phyloP scores from a whole-genome alignment of 2,888 invertebrate genomes.

The Sarcophaga subvicina region DNA sequence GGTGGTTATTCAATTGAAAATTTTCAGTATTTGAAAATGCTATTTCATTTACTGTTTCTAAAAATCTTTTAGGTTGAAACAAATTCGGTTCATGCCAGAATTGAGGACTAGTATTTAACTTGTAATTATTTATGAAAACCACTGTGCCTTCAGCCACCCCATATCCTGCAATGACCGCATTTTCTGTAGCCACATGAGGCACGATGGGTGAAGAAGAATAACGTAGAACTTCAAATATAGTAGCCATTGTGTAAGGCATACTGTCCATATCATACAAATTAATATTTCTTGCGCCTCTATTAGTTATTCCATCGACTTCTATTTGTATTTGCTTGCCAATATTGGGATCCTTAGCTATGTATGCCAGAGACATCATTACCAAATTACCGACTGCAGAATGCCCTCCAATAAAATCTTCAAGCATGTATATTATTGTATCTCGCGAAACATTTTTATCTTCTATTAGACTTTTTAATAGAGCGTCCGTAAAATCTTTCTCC shows the following conservation, averaged over 20 bases:
- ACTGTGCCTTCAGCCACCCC: conserved; percentile 89
- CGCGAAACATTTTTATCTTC: conserved; percentile 86
- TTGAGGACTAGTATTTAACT: conserved; percentile 87
- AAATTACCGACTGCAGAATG: conserved; percentile 94
- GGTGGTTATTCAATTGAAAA: neutral
- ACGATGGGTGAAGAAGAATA: conserved; percentile 94
- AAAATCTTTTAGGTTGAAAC: conserved; percentile 90
- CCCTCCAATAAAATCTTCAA: conserved; percentile 94
- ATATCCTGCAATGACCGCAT: conserved; percentile 88
- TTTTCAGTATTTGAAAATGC: neutral
- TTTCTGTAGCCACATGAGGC: conserved; percentile 92
- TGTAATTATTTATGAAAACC: conserved; percentile 92
- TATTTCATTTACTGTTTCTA: conserved; percentile 78
- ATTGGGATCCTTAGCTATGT: conserved; percentile 86
- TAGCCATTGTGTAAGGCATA: conserved; percentile 92
- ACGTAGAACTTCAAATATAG: conserved; percentile 90
- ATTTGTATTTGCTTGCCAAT: conserved; percentile 86
- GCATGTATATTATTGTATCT: conserved; percentile 90
- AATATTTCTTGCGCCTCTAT: conserved; percentile 83
- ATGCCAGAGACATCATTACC: conserved; percentile 89
- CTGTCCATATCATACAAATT: conserved; percentile 85
- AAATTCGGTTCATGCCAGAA: conserved; percentile 89
- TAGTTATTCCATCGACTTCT: conserved; percentile 86
- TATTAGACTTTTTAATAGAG: conserved; percentile 87
- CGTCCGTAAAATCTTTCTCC: conserved; percentile 91